Base-by-base conservation (phyloP, 2,113 vertebrate genomes). In the Pica pica region DNA sequence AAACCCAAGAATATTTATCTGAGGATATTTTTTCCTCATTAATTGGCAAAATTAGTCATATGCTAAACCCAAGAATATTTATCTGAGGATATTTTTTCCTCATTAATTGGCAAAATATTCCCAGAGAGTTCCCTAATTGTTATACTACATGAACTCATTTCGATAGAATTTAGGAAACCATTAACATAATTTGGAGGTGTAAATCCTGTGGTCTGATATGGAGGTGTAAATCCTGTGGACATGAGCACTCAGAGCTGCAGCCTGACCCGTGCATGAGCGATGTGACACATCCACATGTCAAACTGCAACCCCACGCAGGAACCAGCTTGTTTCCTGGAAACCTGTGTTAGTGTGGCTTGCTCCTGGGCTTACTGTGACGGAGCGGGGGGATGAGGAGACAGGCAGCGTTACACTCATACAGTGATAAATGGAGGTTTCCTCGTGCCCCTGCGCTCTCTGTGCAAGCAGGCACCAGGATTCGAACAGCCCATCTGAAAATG, bases 401-500 rank as follows among this genome's bases (percentile, higher is more conserved):
- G 5, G 42, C 74, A 13, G 74, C 0, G 1, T 41, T 59, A 10
- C 0, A 0, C 22, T 82, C 3, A 0, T 3, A 6, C 10, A n/a
- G 33, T 61, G 68, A 83, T 74, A 63, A 74, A 86, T 59, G 47
- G 56, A 79, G 70, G 15, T 39, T 77, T 90, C 55, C 42, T 69
- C 0, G 0, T 60, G 83, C 37, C 37, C 65, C 78, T 39, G 35
- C 33, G 35, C 65, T 75, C 24, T 30, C 67, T 26, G 11, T 69
- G 90, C 30, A n/a, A 83, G 67, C 78, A 60, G 31, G 83, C 91
- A 92, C 61, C 42, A 37, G 53, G 17, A 37, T 26, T 60, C 0
- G 0, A 56, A 30, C 44, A 82, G 82, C 49, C 20, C 35, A 4
- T 44, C 56, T 55, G 75, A 74, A 93, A 83, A 68, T 26, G 9